Evolutionary conservation across 2,113 vertebrate genomes (phyloP).

Genomic region (Micromys minutus): DNA sequence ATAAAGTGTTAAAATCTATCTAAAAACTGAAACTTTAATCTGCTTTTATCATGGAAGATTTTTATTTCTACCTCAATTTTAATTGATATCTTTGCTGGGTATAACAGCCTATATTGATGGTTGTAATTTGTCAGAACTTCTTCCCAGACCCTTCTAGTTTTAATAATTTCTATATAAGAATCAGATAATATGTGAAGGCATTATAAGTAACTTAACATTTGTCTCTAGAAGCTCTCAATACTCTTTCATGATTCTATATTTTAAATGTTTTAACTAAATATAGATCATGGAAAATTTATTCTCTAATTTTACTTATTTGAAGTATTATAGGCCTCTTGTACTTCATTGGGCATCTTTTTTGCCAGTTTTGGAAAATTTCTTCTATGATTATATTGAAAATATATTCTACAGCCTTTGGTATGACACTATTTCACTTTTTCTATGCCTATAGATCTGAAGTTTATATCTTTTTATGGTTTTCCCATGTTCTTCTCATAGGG

Average conservation of each 20-base stretch:
- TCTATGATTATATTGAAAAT: background rate
- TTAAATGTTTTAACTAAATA: background rate
- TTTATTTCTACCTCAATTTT: background rate
- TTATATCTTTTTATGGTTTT: background rate
- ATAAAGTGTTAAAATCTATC: background rate
- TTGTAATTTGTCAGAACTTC: background rate
- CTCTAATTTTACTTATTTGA: background rate
- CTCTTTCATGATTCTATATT: background rate
- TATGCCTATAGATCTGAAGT: background rate
- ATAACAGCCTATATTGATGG: background rate
- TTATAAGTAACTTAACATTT: background rate
- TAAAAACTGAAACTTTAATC: background rate
- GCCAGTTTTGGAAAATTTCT: background rate
- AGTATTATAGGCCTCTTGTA: background rate
- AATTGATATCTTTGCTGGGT: background rate
- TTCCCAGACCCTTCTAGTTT: background rate
- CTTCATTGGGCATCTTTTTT: background rate
- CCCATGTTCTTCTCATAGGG: background rate
- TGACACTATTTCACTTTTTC: background rate
- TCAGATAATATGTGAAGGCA: background rate
- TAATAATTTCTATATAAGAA: background rate
- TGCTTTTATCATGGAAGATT: background rate
- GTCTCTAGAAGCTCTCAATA: background rate
- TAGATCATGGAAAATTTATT: background rate
- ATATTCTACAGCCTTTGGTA: background rate